Conservation (phyloP, 2,113 vertebrate species). For the Centropristis striata region DNA sequence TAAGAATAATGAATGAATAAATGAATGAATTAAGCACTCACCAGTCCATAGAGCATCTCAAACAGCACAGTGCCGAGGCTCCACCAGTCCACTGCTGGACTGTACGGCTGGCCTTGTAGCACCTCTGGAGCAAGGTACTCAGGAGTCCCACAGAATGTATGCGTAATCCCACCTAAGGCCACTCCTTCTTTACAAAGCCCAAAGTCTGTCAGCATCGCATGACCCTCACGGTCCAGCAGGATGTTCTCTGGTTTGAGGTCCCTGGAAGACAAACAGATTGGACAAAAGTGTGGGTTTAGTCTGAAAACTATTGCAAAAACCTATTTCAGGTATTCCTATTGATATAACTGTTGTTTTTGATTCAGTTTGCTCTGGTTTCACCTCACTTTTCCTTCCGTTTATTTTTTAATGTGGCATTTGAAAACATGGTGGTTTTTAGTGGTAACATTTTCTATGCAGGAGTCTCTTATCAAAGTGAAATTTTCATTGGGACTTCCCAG, state of each 20-base stretch:
- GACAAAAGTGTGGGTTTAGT: not conserved
- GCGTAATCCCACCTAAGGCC: constrained; percentile 73
- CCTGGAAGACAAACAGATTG: constrained; percentile 61
- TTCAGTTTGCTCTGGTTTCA: not conserved
- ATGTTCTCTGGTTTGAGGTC: constrained; percentile 88
- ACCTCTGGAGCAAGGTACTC: constrained; percentile 88
- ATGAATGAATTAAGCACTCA: too few species aligned
- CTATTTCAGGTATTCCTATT: not conserved
- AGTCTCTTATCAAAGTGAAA: constrained; percentile 12
- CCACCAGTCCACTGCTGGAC: constrained; percentile 88
- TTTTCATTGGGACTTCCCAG: not conserved
- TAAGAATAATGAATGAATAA: too few species aligned
- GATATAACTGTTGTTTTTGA: not conserved
- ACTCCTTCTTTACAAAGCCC: constrained; percentile 87
- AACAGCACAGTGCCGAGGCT: constrained; percentile 85
- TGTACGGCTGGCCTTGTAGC: constrained; percentile 81
- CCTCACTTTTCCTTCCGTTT: not conserved
- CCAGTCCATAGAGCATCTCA: constrained; percentile 87
- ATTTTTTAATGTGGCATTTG: constrained; percentile 14
- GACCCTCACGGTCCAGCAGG: constrained; percentile 83
- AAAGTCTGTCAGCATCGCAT: constrained; percentile 87
- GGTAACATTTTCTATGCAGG: not conserved
- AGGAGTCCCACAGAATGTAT: constrained; percentile 87
- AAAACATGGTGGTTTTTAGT: constrained; percentile 14
- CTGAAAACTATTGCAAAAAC: not conserved